phyloP scores from a whole-genome alignment of 37 sponge, comb jelly and placozoan genomes.

The Mnemiopsis leidyi region DNA sequence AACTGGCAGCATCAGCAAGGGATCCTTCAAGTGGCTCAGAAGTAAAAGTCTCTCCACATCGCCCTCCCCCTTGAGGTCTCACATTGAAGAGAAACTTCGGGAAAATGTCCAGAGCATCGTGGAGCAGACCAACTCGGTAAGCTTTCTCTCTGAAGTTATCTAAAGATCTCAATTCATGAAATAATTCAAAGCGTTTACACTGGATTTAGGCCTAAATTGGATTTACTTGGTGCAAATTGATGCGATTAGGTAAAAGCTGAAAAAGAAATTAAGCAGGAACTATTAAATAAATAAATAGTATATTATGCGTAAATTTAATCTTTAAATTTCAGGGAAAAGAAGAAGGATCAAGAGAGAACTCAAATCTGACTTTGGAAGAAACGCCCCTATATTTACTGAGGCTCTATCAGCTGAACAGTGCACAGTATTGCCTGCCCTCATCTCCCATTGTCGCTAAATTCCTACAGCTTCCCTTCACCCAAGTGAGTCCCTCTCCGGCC shows the following conservation, averaged over 20 bases:
- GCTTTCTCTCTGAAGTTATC: too few species aligned
- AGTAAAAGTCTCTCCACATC: slow-evolving; percentile 59
- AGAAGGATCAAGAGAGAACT: neutral
- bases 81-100: slow-evolving; percentile 54
- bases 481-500: too few species aligned
- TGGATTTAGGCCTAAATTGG: too few species aligned
- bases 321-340: neutral
- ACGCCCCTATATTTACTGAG: slow-evolving; percentile 31
- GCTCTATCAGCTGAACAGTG: slow-evolving; percentile 33
- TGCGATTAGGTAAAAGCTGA: too few species aligned
- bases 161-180: too few species aligned
- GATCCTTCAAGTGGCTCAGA: slow-evolving; percentile 18
- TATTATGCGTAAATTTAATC: too few species aligned
- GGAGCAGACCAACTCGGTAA: slow-evolving; percentile 62
- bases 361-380: slow-evolving; percentile 50
- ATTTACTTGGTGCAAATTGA: too few species aligned
- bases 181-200: too few species aligned
- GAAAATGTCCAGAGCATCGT: slow-evolving; percentile 56
- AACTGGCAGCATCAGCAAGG: slow-evolving; percentile 28
- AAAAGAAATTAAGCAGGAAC: too few species aligned
- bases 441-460: slow-evolving; percentile 47
- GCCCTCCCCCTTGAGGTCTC: slow-evolving; percentile 27
- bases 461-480: slow-evolving; percentile 49
- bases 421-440: slow-evolving; percentile 38
- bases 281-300: too few species aligned